Base-by-base conservation (phyloP, 2,797 vertebrate genomes). In the Acomys russatus region DNA sequence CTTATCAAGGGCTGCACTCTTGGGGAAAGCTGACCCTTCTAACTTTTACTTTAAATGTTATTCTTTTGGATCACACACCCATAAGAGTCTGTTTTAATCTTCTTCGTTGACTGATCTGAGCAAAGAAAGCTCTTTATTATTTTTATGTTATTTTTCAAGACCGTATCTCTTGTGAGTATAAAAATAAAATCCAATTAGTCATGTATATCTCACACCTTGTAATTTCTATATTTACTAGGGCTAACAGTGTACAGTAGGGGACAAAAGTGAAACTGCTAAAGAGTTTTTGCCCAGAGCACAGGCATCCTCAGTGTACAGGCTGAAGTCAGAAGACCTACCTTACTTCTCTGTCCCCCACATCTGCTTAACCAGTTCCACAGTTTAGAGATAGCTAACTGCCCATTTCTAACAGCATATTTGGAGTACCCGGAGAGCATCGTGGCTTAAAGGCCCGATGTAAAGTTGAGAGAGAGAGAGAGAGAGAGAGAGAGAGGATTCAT, bases 171-270 rank as follows among this genome's bases (percentile, higher is more conserved):
- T 86, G 70, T 20, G 70, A 89, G 71, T 59, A 77, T 88, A 71
- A 94, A 92, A 94, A 79, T 78, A 38, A 93, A 84, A 85, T 88
- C 25, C 38, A 91, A 9, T 61, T 82, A 61, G 51, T 73, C 66
- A 79, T 76, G 12, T 25, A 22, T 63, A 61, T 61, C 9, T 89
- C 59, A 91, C 10, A 91, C 64, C 70, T 61, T 86, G 70, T 51
- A 51, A 64, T 74, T 68, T 89, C 61, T 80, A 6, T 35, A 92
- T 38, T 89, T 22, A 94, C 23, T 90, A 88, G 86, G 64, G 70
- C 23, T 82, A 90, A 77, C 51, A 51, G 68, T 17, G 94, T 30
- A 68, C n/a, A 78, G 18, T 66, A 92, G 92, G 23, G 73, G 49
- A 71, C 10, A 71, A 61, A 33, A 59, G 3, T 25, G 22, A 95